Evolutionary conservation across 2,888 invertebrate species (phyloP), one percentile per base, ranked within the genome.

Genomic region (Cecidostiba fungosa): DNA sequence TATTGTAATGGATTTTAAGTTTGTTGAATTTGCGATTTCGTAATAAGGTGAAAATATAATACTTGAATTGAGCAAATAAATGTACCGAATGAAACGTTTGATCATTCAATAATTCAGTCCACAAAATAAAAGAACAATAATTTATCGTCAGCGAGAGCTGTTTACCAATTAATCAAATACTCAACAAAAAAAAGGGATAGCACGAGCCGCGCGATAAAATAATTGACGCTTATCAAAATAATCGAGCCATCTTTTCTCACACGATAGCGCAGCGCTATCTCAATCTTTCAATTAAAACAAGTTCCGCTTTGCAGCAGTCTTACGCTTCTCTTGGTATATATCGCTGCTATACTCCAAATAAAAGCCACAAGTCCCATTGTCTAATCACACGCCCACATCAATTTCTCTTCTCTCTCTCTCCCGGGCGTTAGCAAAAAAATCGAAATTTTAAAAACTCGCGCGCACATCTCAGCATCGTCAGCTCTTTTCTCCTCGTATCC

Each of bases 241-340:
- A 66, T 66, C 66, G 66, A 26, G 26, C 8, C 29, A 66, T 66
- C 66, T 66, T 66, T 66, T 66, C 14, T 66, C 66, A 66, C 66
- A 66, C 66, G 23, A 66, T 23, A 66, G 26, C 54, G 8, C 54
- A n/a, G 23, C 62, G 62, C 62, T 62, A 62, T 62, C 66, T 2
- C 29, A 66, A 66, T 66, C 66, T 26, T 66, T 66, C 66, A 66
- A 66, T 66, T 26, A 66, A 16, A 66, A 29, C 26, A 29, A 66
- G 66, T 26, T 66, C 26, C 66, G 66, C 66, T 29, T 59, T 16
- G 54, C 54, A n/a, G n/a, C 6, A 23, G 54, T 59, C 54, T 54
- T 54, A 19, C 23, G 19, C n/a, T 16, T 50, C n/a, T n/a, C n/a
- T n/a, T n/a, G n/a, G n/a, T n/a, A n/a, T n/a, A n/a, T n/a, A n/a